Conservation (phyloP, 2,113 vertebrate species). For the Centrocercus urophasianus region DNA sequence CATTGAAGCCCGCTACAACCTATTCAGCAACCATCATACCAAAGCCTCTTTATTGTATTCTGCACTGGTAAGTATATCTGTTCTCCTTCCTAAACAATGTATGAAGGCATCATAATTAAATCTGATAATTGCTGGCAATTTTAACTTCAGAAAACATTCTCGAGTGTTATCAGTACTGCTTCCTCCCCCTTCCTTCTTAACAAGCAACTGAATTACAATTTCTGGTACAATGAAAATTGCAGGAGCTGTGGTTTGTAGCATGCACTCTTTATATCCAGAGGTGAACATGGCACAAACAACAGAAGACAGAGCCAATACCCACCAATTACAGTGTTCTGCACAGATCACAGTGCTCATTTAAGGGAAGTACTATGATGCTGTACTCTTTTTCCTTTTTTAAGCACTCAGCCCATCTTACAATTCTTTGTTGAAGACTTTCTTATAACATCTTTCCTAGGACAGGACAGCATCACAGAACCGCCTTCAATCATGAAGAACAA, state of each 20-base stretch:
- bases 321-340: conserved; percentile 62
- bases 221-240: conserved; percentile 51
- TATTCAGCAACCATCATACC: neutral
- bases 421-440: neutral
- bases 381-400: conserved; percentile 64
- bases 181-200: neutral
- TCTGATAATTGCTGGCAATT: neutral
- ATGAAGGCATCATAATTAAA: neutral
- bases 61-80: neutral
- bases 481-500: neutral
- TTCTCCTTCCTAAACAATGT: neutral
- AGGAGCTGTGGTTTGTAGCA: conserved; percentile 48
- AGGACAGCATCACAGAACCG: conserved; percentile 12
- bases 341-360: conserved; percentile 30
- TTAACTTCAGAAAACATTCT: neutral
- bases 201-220: conserved; percentile 36
- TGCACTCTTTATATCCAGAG: conserved; percentile 11
- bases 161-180: neutral
- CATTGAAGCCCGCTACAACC: neutral
- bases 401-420: neutral
- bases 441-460: neutral
- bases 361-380: neutral
- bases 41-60: neutral
- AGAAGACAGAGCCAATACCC: conserved; percentile 47
- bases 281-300: conserved; percentile 25